A percentile compares a stretch with the other conserved stretches of the same genome.
Evolutionary conservation across 2,888 invertebrate species (phyloP).

Genomic region (Escarpia spicata): DNA sequence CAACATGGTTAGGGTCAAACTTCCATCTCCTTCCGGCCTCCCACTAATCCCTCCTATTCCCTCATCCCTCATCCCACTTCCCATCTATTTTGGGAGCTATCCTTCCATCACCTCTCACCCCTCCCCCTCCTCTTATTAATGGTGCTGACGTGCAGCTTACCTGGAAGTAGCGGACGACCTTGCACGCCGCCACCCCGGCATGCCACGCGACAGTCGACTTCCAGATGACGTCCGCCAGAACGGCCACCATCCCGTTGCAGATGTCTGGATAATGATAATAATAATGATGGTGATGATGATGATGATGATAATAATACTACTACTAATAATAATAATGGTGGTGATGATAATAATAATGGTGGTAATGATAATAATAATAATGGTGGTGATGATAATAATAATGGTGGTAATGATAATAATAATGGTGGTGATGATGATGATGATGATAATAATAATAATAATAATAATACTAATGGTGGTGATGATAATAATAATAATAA

Average conservation of each 20-base stretch:
- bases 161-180: conserved; percentile 54
- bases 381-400: not conserved
- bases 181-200: conserved; percentile 56
- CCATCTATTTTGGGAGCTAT: too few species aligned
- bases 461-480: not conserved
- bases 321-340: conserved; percentile 33
- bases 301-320: not conserved
- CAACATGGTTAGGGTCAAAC: too few species aligned
- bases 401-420: conserved; percentile 5
- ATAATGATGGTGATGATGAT: not conserved
- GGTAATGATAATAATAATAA: conserved; percentile 23
- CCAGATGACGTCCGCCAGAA: conserved; percentile 54
- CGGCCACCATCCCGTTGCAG: conserved; percentile 55
- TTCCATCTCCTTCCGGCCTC: too few species aligned
- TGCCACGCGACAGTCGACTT: conserved; percentile 54
- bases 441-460: not conserved
- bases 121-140: not conserved
- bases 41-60: too few species aligned
- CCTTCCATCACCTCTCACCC: not conserved
- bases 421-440: conserved; percentile 35
- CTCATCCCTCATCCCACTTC: too few species aligned
- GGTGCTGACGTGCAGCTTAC: conserved; percentile 29
- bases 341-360: conserved; percentile 37
- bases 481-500: not conserved
- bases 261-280: conserved; percentile 45